Base-by-base conservation (phyloP, 92 coral and sea anemone genomes). In the Epizoanthus rinbou region DNA sequence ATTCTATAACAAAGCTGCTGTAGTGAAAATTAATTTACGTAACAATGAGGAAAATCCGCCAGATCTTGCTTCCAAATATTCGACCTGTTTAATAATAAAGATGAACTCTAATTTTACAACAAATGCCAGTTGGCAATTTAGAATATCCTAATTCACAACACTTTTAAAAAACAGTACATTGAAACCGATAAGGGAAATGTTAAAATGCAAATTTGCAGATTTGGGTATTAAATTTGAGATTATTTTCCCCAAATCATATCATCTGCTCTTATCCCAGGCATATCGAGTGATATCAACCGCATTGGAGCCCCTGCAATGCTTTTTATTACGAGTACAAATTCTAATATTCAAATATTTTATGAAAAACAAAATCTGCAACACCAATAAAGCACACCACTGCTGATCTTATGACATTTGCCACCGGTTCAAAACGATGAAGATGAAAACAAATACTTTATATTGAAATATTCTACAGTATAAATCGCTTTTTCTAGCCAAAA, bases 141-240 rank as follows among this genome's bases (percentile, higher is more conserved):
- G 13, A 24, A 67, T 8, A 25, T 7, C 43, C 19, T 16, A 33
- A 67, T 15, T 24, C 45, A 47, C 28, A 65, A 9, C 15, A 37
- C 19, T 28, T 16, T 6, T 2, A 28, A 65, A 64, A 9, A 5
- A 14, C 47, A 19, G n/a, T 33, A 17, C 19, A 15, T 33, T 33
- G 16, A 66, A 66, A 15, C 72, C 3, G 17, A 66, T 66, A 16
- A 18, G 6, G 11, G 31, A 14, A 33, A 17, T 37, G 41, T 17
- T 67, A 66, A 67, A 67, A 67, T 67, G 73, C 50, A 67, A 67
- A 67, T 67, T 33, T 50, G 54, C 54, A 50, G 54, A 50, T 9
- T 50, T 33, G 16, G 31, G 7, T 67, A 33, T 67, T 24, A 16
- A 33, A 24, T 16, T 67, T 67, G 43, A 35, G 21, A 28, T 65